These are phyloP conservation scores for Phania funesta DNA, from an alignment of 2,888 invertebrate species.

Conservation along the genomic window DNA sequence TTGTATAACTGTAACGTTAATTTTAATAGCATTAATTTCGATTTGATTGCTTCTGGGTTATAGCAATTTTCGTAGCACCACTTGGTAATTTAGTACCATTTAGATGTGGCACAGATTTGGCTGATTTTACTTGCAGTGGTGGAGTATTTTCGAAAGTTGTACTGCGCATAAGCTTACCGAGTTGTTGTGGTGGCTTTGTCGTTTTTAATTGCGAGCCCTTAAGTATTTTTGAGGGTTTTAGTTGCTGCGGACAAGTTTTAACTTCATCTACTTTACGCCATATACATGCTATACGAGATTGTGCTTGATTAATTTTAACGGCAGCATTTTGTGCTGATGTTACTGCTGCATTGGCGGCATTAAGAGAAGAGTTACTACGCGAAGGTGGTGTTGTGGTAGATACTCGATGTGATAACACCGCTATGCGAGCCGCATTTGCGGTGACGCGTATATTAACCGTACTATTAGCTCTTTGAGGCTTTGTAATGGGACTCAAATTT, in stretches of 20 bases:
- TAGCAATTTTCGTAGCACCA: slow-evolving; percentile 47
- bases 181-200: slow-evolving; percentile 69
- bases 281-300: slow-evolving; percentile 79
- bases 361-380: slow-evolving; percentile 79
- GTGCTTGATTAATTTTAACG: slow-evolving; percentile 76
- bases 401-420: slow-evolving; percentile 72
- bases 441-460: slow-evolving; percentile 76
- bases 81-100: slow-evolving; percentile 53
- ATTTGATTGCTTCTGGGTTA: slow-evolving; percentile 47
- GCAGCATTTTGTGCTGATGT: slow-evolving; percentile 68
- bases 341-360: slow-evolving; percentile 68
- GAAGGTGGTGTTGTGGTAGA: slow-evolving; percentile 79
- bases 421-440: slow-evolving; percentile 73
- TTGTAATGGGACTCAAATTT: slow-evolving; percentile 68
- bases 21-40: slow-evolving; percentile 42
- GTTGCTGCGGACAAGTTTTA: slow-evolving; percentile 69
- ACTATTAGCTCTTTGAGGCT: slow-evolving; percentile 79
- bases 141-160: slow-evolving; percentile 79
- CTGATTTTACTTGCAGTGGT: slow-evolving; percentile 43
- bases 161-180: slow-evolving; percentile 74
- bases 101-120: slow-evolving; percentile 38
- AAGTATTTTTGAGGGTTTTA: slow-evolving; percentile 24
- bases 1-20: no score
- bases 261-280: slow-evolving; percentile 79
- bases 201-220: slow-evolving; percentile 65